Base-by-base conservation (phyloP, 2,113 vertebrate species). In the Clarias batrachus region DNA sequence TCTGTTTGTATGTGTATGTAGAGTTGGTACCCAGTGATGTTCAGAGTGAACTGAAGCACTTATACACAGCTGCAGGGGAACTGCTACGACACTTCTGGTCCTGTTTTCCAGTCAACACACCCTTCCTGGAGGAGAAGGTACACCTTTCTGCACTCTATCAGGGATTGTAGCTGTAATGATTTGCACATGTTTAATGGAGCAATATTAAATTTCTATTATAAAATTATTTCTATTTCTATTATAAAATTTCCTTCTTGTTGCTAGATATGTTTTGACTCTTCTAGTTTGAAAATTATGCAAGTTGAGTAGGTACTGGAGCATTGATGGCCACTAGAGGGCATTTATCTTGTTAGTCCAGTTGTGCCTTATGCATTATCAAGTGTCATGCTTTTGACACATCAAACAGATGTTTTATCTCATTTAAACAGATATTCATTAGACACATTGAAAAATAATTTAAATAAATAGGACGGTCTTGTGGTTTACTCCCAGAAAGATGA, bases 111-210 rank as follows among this genome's bases (percentile, higher is more conserved):
- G 97, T 98, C 83, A 99, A 97, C 89, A 97, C 97, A 0, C 96
- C 96, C 86, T 99, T 99, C 96, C 93, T 99, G 92, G 98, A 99
- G 92, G 98, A 99, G 89, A 99, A 99, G 97, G 98, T 99, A 87
- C 41, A 57, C 21, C 37, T 74, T 25, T 80, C 9, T 80, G 71
- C 52, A 57, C 14, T 37, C 37, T 48, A 1, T 70, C 14, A 76
- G 23, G 6, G 14, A 62, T 66, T 77, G 27, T 3, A 48, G 41
- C 14, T 65, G 2, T 37, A 74, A 21, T 84, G 70, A 10, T 48
- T 73, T 59, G 56, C 66, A 27, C 12, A n/a, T 30, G 16, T 63
- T 48, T 27, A 77, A 54, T 57, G 77, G 19, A 33, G 3, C n/a
- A 19, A n/a, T 79, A 27, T 78, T 25, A 25, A n/a, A 30, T n/a